phyloP scores from a whole-genome alignment of 2,113 vertebrate genomes.

The Chunga burmeisteri region DNA sequence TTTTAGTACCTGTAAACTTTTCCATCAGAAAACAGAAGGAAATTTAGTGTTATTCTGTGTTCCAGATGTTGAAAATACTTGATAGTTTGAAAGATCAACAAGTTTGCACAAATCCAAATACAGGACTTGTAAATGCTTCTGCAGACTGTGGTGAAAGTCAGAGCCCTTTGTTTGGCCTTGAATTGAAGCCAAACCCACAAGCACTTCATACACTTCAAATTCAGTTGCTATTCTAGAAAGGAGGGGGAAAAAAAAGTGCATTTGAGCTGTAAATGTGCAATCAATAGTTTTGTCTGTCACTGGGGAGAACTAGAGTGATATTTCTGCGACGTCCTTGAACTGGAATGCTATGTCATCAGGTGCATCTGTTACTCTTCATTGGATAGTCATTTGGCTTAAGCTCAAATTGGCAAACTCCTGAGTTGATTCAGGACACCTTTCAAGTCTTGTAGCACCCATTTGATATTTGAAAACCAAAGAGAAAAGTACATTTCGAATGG shows the following conservation, averaged over 20 bases:
- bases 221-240: constrained; percentile 31
- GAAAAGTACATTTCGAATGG: background rate
- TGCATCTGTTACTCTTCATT: constrained; percentile 38
- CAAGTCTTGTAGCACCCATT: background rate
- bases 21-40: background rate
- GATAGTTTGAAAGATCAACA: background rate
- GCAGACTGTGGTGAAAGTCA: background rate
- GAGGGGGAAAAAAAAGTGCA: background rate
- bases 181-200: constrained; percentile 27
- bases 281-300: constrained; percentile 59
- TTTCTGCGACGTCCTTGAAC: constrained; percentile 59
- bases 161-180: constrained; percentile 58
- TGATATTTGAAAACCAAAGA: background rate
- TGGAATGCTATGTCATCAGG: constrained; percentile 43
- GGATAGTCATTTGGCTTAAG: background rate
- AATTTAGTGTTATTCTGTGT: background rate
- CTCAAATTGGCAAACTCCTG: constrained; percentile 17
- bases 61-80: background rate
- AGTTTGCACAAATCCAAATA: constrained; percentile 21
- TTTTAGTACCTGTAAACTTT: background rate
- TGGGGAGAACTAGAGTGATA: constrained; percentile 42
- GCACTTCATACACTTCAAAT: constrained; percentile 31
- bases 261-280: constrained; percentile 64
- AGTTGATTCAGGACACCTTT: background rate
- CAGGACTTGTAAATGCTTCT: background rate